A percentile compares a stretch with the other conserved stretches of the same genome.
Conservation (phyloP, 2,113 vertebrate genomes). For the Nycticorax nycticorax region DNA sequence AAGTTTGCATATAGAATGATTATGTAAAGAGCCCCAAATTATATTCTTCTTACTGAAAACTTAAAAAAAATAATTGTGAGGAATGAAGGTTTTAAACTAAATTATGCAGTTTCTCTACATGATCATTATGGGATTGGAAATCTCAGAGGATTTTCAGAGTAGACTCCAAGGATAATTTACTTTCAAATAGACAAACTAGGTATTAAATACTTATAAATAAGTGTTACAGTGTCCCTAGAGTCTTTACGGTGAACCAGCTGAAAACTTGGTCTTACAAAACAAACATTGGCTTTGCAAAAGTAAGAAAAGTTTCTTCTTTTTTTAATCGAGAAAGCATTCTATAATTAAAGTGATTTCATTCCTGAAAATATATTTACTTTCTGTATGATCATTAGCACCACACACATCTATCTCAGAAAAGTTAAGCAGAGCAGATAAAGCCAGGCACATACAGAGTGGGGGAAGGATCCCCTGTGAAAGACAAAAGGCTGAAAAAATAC, state of each 20-base stretch:
- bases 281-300: slow-evolving; percentile 6
- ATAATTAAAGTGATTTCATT: not conserved
- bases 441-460: fast-evolving
- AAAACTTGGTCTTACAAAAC: not conserved
- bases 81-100: slow-evolving; percentile 2
- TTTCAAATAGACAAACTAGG: slow-evolving; percentile 27
- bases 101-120: slow-evolving; percentile 17
- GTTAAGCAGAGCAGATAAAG: not conserved
- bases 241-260: not conserved
- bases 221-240: not conserved
- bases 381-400: not conserved
- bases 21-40: not conserved
- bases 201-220: slow-evolving; percentile 43
- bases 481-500: not conserved
- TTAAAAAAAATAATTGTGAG: not conserved
- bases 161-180: slow-evolving; percentile 4
- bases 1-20: not conserved
- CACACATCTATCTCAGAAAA: not conserved
- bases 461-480: not conserved
- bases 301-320: not conserved
- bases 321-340: not conserved
- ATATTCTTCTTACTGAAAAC: not conserved
- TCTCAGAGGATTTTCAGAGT: slow-evolving; percentile 24
- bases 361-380: not conserved
- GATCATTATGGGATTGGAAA: slow-evolving; percentile 41